phyloP scores from a whole-genome alignment of 2,888 invertebrate species.

The Spilarctia lutea region DNA sequence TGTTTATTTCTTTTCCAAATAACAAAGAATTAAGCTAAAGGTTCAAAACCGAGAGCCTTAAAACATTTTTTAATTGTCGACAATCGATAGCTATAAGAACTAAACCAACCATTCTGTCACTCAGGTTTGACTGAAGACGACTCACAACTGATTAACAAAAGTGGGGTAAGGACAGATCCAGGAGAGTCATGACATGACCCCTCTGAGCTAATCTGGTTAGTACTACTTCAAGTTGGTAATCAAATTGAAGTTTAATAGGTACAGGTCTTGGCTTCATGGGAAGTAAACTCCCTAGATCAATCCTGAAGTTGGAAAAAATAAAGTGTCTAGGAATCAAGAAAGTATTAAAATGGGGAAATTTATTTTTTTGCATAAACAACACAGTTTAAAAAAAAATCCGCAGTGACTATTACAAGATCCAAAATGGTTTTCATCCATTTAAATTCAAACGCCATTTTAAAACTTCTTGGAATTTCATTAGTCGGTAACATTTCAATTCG shows the following conservation, averaged over 20 bases:
- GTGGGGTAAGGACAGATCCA: neutral
- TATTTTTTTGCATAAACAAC: neutral
- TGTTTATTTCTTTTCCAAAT: constrained; percentile 81
- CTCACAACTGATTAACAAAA: neutral
- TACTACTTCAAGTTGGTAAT: neutral
- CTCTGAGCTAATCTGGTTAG: neutral
- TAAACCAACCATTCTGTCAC: constrained; percentile 35
- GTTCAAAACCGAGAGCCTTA: constrained; percentile 79
- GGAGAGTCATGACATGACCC: neutral
- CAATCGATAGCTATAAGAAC: constrained; percentile 61
- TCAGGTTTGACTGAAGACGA: constrained; percentile 33
- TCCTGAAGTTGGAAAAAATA: neutral
- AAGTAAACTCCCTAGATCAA: neutral
- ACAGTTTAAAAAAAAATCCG: neutral
- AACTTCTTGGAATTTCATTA: neutral
- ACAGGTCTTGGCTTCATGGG: neutral
- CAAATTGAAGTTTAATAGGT: too few relatives aligned
- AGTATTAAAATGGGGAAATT: neutral
- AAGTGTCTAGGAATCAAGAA: neutral
- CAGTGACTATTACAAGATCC: constrained; percentile 3
- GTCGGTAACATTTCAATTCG: neutral
- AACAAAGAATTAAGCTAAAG: constrained; percentile 83
- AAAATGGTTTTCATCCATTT: neutral
- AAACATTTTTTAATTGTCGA: constrained; percentile 61
- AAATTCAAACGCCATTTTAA: neutral